Percentiles rank a stretch among this genome's conserved stretches.
phyloP scores from a whole-genome alignment of 2,113 vertebrate species.

The Chloroceryle aenea region DNA sequence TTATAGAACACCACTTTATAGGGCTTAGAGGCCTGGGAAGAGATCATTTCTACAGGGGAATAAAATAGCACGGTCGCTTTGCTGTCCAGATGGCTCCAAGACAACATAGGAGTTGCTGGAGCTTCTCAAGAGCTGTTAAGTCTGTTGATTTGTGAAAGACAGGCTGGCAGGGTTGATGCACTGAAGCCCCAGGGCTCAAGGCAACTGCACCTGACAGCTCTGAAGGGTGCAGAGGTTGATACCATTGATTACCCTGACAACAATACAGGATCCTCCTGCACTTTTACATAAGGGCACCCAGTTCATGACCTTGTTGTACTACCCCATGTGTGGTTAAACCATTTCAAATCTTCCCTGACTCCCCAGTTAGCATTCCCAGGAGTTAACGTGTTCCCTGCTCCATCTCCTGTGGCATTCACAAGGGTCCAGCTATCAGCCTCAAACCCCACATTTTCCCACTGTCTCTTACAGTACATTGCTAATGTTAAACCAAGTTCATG shows the following conservation, averaged over 20 bases:
- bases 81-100: not conserved
- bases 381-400: not conserved
- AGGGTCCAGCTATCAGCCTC: not conserved
- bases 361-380: not conserved
- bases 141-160: not conserved
- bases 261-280: fast-evolving
- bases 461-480: not conserved
- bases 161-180: not conserved
- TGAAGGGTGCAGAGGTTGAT: not conserved
- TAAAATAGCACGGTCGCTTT: not conserved
- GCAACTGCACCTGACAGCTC: fast-evolving
- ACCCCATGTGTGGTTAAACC: not conserved
- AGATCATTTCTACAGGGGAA: not conserved
- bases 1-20: too few relatives aligned
- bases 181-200: not conserved
- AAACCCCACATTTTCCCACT: not conserved
- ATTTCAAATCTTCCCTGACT: not conserved
- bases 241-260: not conserved
- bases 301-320: fast-evolving
- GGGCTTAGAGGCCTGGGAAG: not conserved
- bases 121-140: not conserved
- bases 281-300: not conserved
- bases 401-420: not conserved
- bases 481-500: not conserved
- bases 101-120: not conserved